These are phyloP conservation scores for Panthera tigris DNA, from an alignment of 2,113 vertebrate species.

Conservation along the genomic window DNA sequence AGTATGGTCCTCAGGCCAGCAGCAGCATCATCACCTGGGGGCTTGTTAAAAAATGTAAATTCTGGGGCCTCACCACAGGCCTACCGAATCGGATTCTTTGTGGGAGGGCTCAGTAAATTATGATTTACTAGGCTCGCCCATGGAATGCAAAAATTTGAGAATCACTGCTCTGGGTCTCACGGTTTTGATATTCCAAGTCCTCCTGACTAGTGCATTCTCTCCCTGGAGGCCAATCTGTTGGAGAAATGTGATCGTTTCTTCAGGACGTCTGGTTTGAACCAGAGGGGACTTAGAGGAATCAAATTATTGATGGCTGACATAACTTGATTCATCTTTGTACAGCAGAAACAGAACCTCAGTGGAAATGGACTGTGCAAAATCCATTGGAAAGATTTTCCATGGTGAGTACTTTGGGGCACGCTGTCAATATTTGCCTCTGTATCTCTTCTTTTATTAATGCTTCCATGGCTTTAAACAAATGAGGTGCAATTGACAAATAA, in stretches of 20 bases:
- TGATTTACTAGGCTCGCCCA: background rate
- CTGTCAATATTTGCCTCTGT: background rate
- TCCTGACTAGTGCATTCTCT: background rate
- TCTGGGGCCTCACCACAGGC: background rate
- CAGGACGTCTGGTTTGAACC: background rate
- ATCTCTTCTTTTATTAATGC: background rate
- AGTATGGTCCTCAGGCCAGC: background rate
- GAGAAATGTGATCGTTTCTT: background rate
- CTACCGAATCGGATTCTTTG: background rate
- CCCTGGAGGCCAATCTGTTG: background rate
- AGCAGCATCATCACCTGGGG: background rate
- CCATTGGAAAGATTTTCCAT: background rate
- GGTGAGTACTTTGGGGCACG: background rate
- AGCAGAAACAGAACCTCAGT: background rate
- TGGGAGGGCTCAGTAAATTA: accelerated
- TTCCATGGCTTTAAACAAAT: background rate
- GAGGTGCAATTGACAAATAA: background rate
- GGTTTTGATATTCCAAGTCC: background rate
- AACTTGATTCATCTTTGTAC: background rate
- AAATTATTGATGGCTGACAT: background rate
- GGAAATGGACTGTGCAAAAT: background rate
- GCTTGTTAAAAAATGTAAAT: background rate
- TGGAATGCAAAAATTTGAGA: background rate
- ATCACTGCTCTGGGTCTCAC: background rate
- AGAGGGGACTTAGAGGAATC: background rate